Percentiles rank a stretch among this genome's conserved stretches.
These are phyloP conservation scores for Mustela lutreola DNA, from an alignment of 2,113 vertebrate genomes.

Conservation along the genomic window DNA sequence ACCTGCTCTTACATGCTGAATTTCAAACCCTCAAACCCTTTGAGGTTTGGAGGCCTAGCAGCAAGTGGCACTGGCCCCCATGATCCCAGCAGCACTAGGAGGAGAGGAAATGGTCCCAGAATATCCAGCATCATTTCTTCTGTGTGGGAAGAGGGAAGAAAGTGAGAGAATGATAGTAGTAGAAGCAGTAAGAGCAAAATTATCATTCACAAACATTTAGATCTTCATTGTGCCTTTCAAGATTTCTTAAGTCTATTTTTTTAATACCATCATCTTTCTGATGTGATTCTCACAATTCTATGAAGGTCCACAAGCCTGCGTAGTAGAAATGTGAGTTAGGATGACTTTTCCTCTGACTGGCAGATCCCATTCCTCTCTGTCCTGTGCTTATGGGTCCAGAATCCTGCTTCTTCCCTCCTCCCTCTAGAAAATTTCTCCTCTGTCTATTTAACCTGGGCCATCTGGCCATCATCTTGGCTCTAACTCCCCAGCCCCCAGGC, in stretches of 20 bases:
- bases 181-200: no score
- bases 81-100: conserved; percentile 42
- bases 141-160: no score
- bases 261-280: not conserved
- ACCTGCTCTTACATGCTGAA: conserved; percentile 62
- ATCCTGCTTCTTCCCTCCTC: not conserved
- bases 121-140: not conserved
- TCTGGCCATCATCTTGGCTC: not conserved
- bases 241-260: not conserved
- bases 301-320: not conserved
- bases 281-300: not conserved
- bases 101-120: not conserved
- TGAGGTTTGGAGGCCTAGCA: not conserved
- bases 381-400: not conserved
- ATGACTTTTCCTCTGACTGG: not conserved
- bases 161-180: no score
- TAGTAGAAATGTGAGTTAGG: not conserved
- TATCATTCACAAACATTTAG: not conserved
- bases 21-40: conserved; percentile 66
- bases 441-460: not conserved
- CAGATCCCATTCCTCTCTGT: not conserved
- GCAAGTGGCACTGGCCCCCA: not conserved
- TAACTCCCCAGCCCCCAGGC: not conserved
- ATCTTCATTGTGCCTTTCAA: conserved; percentile 13
- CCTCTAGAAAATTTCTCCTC: not conserved